Base-by-base conservation (phyloP, 2,888 invertebrate species). In the Caradrina clavipalpis region DNA sequence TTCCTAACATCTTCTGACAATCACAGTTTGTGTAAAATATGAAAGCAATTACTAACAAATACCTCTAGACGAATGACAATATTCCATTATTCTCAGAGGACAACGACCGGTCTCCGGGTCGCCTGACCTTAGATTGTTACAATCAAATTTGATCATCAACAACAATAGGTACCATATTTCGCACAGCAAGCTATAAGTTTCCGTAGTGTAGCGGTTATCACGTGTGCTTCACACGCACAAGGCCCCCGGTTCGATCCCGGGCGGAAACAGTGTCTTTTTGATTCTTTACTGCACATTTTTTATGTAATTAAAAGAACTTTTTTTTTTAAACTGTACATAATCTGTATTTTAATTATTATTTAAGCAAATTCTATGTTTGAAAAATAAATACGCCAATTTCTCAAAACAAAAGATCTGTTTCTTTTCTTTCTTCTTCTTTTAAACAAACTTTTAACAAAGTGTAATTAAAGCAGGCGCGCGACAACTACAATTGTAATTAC, bases 201-300 rank as follows among this genome's bases (percentile, higher is more conserved):
- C 96, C 97, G 97, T 97, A 97, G 97, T 97, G 97, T 97, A 97
- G 97, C 96, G 97, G 97, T 97, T 97, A 97, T 97, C 97, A 97
- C 97, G 97, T 97, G 97, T 97, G 97, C 97, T 97, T 97, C 97
- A 97, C 97, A 97, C 97, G 97, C 97, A 97, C 97, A 97, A 97
- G 96, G 96, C 93, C 97, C 97, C 96, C 97, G 97, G 97, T 97
- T 96, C 97, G 97, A 97, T 96, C 97, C 97, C 96, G 97, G 97
- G 97, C 97, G 97, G 96, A 97, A 96, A 96, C 96, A 97, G 17
- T 13, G 13, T 0, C 6, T 55, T 73, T 82, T 69, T 68, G 15
- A 2, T 17, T 45, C 42, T 15, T 8, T 8, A 0, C 8, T 35
- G 8, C 35, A 35, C 1, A 1, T 42, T 15, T 39, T 39, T 13